These are phyloP conservation scores for Lanius ludovicianus DNA, from an alignment of 2,113 vertebrate species.

Conservation along the genomic window DNA sequence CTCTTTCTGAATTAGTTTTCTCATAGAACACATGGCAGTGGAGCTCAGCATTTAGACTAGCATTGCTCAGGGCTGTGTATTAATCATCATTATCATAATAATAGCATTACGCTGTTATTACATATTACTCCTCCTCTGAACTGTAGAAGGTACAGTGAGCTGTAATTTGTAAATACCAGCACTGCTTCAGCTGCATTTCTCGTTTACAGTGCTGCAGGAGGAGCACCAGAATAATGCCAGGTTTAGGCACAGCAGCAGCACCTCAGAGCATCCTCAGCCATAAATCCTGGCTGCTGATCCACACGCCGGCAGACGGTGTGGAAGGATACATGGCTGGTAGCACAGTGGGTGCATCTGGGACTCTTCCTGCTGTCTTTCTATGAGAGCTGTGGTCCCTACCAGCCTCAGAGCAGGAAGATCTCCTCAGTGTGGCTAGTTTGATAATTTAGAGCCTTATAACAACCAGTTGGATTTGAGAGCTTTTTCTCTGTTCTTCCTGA, in stretches of 20 bases:
- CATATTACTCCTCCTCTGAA: conserved; percentile 26
- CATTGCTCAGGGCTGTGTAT: background rate
- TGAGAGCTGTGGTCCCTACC: background rate
- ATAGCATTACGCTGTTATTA: background rate
- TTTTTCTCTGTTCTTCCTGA: background rate
- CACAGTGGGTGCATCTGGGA: background rate
- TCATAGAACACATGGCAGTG: background rate
- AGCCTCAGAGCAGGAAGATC: background rate
- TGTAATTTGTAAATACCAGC: conserved; percentile 1
- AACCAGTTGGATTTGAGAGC: background rate
- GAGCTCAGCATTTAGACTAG: background rate
- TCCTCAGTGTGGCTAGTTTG: background rate
- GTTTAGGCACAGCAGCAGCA: background rate
- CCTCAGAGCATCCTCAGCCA: background rate
- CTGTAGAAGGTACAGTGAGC: background rate
- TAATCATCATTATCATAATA: conserved; percentile 45
- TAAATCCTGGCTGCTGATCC: background rate
- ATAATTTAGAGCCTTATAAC: background rate
- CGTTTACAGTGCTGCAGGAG: background rate
- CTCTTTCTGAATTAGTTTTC: background rate
- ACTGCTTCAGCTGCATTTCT: background rate
- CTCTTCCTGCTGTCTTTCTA: background rate
- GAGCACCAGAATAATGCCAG: background rate
- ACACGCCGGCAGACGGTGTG: accelerated
- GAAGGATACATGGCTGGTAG: background rate